A percentile compares a stretch with the other conserved stretches of the same genome.
phyloP scores from a whole-genome alignment of 1,140 invertebrate species.

The Papilio polytes region DNA sequence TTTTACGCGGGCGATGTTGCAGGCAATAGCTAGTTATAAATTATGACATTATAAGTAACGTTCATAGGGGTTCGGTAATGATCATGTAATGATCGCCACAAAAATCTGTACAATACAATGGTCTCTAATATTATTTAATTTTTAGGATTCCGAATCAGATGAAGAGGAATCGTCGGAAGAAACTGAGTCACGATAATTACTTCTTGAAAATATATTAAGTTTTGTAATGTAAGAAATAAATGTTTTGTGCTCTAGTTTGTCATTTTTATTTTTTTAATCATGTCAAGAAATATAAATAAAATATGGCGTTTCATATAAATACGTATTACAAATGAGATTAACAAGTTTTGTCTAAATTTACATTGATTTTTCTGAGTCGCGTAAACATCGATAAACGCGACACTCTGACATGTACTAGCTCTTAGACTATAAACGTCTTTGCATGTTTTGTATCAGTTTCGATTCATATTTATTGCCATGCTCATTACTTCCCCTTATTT shows the following conservation, averaged over 20 bases:
- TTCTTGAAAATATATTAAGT: neutral
- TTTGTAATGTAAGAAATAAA: neutral
- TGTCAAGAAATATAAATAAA: neutral
- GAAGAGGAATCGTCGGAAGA: constrained; percentile 66
- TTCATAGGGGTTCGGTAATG: too few relatives aligned
- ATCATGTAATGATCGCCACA: neutral
- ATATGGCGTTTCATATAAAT: neutral
- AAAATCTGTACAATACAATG: neutral
- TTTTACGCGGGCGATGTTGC: too few relatives aligned
- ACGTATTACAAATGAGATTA: neutral
- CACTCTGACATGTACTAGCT: neutral
- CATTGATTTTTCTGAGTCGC: neutral
- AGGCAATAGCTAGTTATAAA: too few relatives aligned
- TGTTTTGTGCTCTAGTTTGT: neutral
- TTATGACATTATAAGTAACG: too few relatives aligned
- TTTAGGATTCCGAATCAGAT: constrained; percentile 66
- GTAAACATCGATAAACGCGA: neutral
- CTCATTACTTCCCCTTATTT: constrained; percentile 7
- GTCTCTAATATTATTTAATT: constrained; percentile 33
- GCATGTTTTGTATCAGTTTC: constrained; percentile 26
- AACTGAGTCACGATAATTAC: constrained; percentile 64
- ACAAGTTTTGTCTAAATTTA: too few relatives aligned
- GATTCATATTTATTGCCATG: constrained; percentile 33
- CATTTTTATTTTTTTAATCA: neutral
- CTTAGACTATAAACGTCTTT: neutral